A percentile compares a stretch with the other conserved stretches of the same genome.
Evolutionary conservation across 2,113 vertebrate species (phyloP).

Genomic region (Pedionomus torquatus): DNA sequence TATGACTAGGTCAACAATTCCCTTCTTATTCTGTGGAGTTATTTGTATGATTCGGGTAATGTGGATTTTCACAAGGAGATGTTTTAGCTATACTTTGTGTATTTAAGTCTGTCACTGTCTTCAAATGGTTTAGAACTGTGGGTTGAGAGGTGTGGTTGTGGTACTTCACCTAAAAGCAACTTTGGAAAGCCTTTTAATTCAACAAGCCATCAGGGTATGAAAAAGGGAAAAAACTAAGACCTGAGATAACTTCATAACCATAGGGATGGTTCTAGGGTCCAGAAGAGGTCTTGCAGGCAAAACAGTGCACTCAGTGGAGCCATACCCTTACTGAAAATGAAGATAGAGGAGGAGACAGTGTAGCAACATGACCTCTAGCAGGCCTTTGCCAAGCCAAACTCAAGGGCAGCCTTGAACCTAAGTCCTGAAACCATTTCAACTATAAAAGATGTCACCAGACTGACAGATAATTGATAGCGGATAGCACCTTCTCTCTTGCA

Average conservation of each 20-base stretch:
- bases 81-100: not conserved
- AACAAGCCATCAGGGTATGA: rapidly evolving
- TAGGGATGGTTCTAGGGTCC: not conserved
- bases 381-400: not conserved
- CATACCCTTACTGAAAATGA: not conserved
- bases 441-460: not conserved
- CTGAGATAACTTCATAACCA: not conserved
- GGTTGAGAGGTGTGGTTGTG: not conserved
- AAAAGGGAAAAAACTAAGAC: not conserved
- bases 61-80: not conserved
- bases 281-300: not conserved
- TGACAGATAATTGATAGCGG: not conserved
- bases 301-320: not conserved
- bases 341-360: not conserved
- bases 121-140: not conserved
- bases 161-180: not conserved
- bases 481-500: not conserved
- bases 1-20: not conserved
- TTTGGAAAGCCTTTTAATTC: not conserved
- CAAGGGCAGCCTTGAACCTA: not conserved
- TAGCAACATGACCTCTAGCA: not conserved
- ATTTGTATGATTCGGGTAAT: not conserved
- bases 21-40: not conserved
- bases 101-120: not conserved
- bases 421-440: not conserved